These are phyloP conservation scores for Beroe forskalii DNA, from an alignment of 37 sponge, comb jelly and placozoan genomes.

Conservation along the genomic window DNA sequence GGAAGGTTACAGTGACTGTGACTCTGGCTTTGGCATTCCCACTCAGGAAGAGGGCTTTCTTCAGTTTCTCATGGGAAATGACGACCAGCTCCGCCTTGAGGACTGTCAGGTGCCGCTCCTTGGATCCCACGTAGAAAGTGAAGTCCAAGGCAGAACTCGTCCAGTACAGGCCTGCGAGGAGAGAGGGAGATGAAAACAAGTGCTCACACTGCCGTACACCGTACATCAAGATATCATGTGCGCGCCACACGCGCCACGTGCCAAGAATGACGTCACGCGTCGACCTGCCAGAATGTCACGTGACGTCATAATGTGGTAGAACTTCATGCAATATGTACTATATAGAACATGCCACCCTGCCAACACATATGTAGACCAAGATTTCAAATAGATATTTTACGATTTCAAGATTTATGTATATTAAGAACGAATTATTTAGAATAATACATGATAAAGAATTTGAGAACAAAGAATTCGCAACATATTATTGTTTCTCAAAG, in stretches of 20 bases:
- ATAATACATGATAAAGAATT: background rate
- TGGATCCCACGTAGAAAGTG: conserved; percentile 38
- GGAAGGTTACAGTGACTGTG: background rate
- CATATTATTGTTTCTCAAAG: background rate
- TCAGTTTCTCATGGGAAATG: conserved; percentile 9
- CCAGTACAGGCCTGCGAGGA: conserved; percentile 30
- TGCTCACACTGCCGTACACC: background rate
- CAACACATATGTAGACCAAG: background rate
- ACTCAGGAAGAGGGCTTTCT: background rate
- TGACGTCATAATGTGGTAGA: background rate
- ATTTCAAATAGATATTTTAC: no score
- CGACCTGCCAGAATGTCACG: background rate
- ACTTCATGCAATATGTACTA: conserved; percentile 37
- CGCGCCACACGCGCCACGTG: conserved; percentile 8
- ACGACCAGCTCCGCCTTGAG: conserved; percentile 38
- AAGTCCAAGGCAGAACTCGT: conserved; percentile 4
- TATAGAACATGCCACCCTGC: conserved; percentile 55
- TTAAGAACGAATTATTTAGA: background rate
- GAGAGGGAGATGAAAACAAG: conserved; percentile 23
- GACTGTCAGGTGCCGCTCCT: conserved; percentile 29
- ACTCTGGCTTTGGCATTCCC: background rate
- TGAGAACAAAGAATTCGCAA: background rate
- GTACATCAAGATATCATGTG: background rate
- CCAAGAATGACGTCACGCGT: background rate
- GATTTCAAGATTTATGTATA: no score